These are phyloP conservation scores for Macaria notata DNA, from an alignment of 2,888 invertebrate genomes.

Conservation along the genomic window DNA sequence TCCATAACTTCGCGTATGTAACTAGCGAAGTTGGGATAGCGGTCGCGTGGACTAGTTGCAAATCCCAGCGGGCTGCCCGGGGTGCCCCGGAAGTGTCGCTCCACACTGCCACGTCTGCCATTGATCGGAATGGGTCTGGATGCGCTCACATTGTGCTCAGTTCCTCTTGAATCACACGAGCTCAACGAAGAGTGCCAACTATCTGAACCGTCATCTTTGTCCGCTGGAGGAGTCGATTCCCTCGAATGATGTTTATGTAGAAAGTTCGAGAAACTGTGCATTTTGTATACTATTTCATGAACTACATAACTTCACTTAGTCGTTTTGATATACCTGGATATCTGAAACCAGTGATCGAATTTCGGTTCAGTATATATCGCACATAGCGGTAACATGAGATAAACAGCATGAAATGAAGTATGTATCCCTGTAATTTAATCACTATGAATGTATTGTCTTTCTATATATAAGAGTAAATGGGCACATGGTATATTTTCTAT, in stretches of 20 bases:
- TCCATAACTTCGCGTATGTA: conserved; percentile 72
- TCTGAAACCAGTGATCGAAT: conserved; percentile 37
- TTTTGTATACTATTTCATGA: conserved; percentile 39
- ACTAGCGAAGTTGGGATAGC: conserved; percentile 71
- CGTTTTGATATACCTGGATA: conserved; percentile 21
- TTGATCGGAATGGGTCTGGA: conserved; percentile 57
- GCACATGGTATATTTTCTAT: no score
- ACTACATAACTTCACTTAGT: not conserved
- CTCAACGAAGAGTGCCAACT: conserved; percentile 70
- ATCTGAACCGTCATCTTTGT: conserved; percentile 70
- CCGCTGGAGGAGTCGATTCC: conserved; percentile 57
- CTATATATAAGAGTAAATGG: no score
- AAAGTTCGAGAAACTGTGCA: conserved; percentile 77
- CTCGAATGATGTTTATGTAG: conserved; percentile 61
- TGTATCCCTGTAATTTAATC: no score
- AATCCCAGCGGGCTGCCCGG: conserved; percentile 60
- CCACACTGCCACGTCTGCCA: conserved; percentile 51
- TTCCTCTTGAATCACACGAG: conserved; percentile 48
- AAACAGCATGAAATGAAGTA: no score
- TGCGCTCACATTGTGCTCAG: conserved; percentile 44
- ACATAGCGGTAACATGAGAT: no score
- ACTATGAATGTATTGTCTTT: no score
- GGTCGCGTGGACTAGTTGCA: conserved; percentile 71
- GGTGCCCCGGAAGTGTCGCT: conserved; percentile 54
- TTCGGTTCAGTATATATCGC: conserved; percentile 29